Evolutionary conservation across 2,113 vertebrate genomes (phyloP).

Genomic region (Alexandromys fortis): DNA sequence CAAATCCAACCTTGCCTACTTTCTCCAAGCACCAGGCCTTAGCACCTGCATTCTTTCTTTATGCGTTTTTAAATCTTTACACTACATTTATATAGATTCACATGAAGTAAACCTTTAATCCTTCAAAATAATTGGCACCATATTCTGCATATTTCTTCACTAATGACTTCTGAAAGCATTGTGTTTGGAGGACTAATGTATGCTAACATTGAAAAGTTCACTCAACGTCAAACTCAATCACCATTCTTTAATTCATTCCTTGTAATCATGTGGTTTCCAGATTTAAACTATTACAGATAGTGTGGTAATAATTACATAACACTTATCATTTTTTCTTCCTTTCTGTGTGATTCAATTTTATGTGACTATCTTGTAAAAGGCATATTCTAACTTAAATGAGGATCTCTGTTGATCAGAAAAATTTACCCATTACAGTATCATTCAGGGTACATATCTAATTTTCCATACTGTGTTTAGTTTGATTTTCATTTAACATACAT

Average conservation of each 20-base stretch:
- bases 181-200: background rate
- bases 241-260: background rate
- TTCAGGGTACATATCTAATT: background rate
- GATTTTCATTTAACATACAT: background rate
- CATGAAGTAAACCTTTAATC: background rate
- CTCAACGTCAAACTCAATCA: background rate
- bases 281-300: background rate
- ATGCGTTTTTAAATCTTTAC: background rate
- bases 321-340: no score
- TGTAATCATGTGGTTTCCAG: background rate
- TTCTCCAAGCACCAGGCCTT: background rate
- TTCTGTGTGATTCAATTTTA: background rate
- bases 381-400: background rate
- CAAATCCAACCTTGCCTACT: background rate
- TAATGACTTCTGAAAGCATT: background rate
- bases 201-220: background rate
- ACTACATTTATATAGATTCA: background rate
- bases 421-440: background rate
- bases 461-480: background rate
- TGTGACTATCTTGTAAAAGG: background rate
- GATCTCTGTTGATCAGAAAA: background rate
- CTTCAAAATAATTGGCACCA: background rate
- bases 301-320: background rate
- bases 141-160: background rate
- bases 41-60: background rate